A percentile compares a stretch with the other conserved stretches of the same genome.
Conservation (phyloP, 2,797 vertebrate genomes). For the Neostethus bicornis region DNA sequence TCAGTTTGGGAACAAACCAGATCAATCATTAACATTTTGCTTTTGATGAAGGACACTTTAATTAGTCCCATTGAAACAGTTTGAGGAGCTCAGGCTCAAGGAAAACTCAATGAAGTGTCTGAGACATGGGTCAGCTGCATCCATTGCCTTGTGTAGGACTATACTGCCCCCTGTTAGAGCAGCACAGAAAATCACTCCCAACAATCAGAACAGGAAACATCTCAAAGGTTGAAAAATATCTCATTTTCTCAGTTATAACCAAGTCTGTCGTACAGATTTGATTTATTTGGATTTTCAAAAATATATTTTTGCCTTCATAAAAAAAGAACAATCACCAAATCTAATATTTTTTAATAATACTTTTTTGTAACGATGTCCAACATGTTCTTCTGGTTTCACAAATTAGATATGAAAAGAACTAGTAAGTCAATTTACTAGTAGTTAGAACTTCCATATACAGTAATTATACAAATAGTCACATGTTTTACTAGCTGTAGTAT, state of each 20-base stretch:
- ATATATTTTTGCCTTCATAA: not conserved
- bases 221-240: too few species aligned
- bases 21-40: slow-evolving; percentile 77
- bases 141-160: slow-evolving; percentile 20
- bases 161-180: slow-evolving; percentile 75
- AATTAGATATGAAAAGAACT: too few species aligned
- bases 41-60: slow-evolving; percentile 76
- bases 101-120: slow-evolving; percentile 30
- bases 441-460: too few species aligned
- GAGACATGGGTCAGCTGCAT: slow-evolving; percentile 12
- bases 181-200: not conserved
- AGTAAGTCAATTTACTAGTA: too few species aligned
- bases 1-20: slow-evolving; percentile 67
- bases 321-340: not conserved
- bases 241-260: too few species aligned
- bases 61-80: slow-evolving; percentile 81
- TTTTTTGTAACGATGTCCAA: too few species aligned
- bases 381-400: too few species aligned
- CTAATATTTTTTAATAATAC: too few species aligned
- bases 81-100: slow-evolving; percentile 27
- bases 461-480: too few species aligned
- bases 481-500: too few species aligned
- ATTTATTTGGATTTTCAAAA: too few species aligned
- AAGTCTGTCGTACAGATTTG: too few species aligned
- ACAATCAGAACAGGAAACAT: not conserved